Conservation (phyloP, 2,888 invertebrate species). For the Tenthredo scrophulariae region DNA sequence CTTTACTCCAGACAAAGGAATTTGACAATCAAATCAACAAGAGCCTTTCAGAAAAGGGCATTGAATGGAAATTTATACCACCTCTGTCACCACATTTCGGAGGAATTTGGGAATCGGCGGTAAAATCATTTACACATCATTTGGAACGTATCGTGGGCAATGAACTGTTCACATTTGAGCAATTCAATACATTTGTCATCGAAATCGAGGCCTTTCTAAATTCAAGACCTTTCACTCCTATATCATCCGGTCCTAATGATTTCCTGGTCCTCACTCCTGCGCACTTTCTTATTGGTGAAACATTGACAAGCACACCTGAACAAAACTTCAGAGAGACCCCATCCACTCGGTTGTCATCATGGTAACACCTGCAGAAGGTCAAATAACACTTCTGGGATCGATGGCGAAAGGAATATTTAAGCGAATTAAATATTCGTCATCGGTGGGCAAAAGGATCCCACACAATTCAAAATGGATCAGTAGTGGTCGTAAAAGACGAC, state of each 20-base stretch:
- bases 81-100: slow-evolving; percentile 64
- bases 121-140: slow-evolving; percentile 64
- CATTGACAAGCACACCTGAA: slow-evolving; percentile 44
- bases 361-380: slow-evolving; percentile 53
- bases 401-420: slow-evolving; percentile 55
- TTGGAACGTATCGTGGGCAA: slow-evolving; percentile 58
- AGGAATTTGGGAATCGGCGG: slow-evolving; percentile 64
- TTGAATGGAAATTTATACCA: slow-evolving; percentile 63
- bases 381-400: slow-evolving; percentile 55
- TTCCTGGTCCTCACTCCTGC: slow-evolving; percentile 54
- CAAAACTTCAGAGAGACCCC: slow-evolving; percentile 9
- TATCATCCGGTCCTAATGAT: slow-evolving; percentile 59
- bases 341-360: slow-evolving; percentile 51
- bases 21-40: neutral
- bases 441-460: slow-evolving; percentile 36
- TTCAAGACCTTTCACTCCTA: slow-evolving; percentile 57
- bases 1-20: neutral
- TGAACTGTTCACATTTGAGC: slow-evolving; percentile 60
- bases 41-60: neutral
- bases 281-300: slow-evolving; percentile 56
- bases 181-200: slow-evolving; percentile 57
- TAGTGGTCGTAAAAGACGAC: slow-evolving; percentile 25
- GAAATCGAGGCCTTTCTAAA: slow-evolving; percentile 58
- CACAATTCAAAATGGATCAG: neutral
- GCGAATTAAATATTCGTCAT: slow-evolving; percentile 49